Percentiles rank a stretch among this genome's conserved stretches.
These are phyloP conservation scores for Mastomys coucha DNA, from an alignment of 2,113 vertebrate species.

Conservation along the genomic window DNA sequence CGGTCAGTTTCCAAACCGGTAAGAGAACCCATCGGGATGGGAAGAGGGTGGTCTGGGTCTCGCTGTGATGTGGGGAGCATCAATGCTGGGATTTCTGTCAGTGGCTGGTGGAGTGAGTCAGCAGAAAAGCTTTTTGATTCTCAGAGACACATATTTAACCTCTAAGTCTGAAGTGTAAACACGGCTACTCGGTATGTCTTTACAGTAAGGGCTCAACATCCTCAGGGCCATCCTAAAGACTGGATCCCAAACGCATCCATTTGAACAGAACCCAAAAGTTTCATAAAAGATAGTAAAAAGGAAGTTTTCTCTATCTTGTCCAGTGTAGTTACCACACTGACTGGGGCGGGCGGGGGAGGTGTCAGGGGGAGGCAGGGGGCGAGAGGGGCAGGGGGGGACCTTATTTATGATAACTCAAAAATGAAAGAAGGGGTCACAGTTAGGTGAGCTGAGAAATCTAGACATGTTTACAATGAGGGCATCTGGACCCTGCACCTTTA, in stretches of 20 bases:
- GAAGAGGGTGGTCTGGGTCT: background rate
- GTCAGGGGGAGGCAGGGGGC: background rate
- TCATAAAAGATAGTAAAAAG: background rate
- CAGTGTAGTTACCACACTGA: background rate
- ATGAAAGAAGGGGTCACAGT: background rate
- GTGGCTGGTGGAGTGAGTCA: slow-evolving; percentile 46
- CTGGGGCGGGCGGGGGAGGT: too few species aligned
- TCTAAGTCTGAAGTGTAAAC: slow-evolving; percentile 48
- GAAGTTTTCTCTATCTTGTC: slow-evolving; percentile 5
- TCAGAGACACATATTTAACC: slow-evolving; percentile 21
- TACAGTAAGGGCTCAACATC: background rate
- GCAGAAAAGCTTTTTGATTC: slow-evolving; percentile 33
- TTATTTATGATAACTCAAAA: background rate
- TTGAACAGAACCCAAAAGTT: background rate
- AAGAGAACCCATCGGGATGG: slow-evolving; percentile 33
- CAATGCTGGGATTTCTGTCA: background rate
- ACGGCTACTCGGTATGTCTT: background rate
- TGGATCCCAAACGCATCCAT: background rate
- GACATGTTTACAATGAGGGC: background rate
- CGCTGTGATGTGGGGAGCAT: background rate
- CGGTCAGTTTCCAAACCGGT: slow-evolving; percentile 61
- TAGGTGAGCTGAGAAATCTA: slow-evolving; percentile 31
- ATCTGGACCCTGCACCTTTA: background rate
- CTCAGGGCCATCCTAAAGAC: background rate
- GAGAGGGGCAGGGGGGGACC: background rate